Evolutionary conservation across 1,140 invertebrate genomes (phyloP).

Genomic region (Drosophila prosaltans): DNA sequence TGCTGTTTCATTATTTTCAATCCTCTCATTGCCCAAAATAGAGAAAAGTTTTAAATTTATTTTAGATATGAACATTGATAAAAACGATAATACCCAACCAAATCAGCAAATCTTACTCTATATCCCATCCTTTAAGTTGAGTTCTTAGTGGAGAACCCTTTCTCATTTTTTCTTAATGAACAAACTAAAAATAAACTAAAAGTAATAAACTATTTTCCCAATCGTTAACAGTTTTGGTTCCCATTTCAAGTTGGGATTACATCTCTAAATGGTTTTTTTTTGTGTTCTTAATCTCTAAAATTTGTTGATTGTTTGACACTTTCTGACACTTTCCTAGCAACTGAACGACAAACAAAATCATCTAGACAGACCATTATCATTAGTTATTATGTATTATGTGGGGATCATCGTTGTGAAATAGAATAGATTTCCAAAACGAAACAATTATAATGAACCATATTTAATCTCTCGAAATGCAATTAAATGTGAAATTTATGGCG

Average conservation of each 20-base stretch:
- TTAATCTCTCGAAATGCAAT: slow-evolving; percentile 72
- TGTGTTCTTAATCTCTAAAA: neutral
- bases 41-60: no score
- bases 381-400: slow-evolving; percentile 22
- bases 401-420: slow-evolving; percentile 25
- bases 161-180: no score
- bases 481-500: slow-evolving; percentile 72
- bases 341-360: slow-evolving; percentile 7
- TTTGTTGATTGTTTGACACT: neutral
- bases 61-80: no score
- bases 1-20: slow-evolving; percentile 29
- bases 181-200: no score
- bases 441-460: slow-evolving; percentile 48
- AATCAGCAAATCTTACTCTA: no score
- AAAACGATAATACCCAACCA: no score
- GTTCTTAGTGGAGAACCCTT: no score
- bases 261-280: neutral
- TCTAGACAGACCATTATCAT: slow-evolving; percentile 11
- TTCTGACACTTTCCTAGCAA: slow-evolving; percentile 3
- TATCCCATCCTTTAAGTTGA: no score
- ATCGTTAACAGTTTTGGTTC: no score
- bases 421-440: slow-evolving; percentile 56
- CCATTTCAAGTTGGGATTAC: no score
- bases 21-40: no score
- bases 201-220: no score